Base-by-base conservation (phyloP, 92 coral and sea anemone genomes). In the Parazoanthus atlanticus region DNA sequence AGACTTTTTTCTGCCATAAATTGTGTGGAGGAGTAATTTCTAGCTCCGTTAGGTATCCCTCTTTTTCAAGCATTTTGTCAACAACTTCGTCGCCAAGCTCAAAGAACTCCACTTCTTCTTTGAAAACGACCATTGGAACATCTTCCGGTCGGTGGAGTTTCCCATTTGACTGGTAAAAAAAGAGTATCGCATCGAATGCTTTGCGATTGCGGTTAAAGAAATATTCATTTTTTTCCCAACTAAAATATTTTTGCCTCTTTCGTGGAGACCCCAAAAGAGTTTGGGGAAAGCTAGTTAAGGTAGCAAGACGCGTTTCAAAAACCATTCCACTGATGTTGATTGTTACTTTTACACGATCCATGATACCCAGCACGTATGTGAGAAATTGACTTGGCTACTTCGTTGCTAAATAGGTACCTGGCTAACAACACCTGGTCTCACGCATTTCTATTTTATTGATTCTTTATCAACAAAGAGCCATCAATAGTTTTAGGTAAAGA, bases 151-250 rank as follows among this genome's bases (percentile, higher is more conserved):
- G 80, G 49, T 82, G 85, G 9, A 91, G 88, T 17, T 86, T 88
- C 41, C 93, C 93, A 29, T 87, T 82, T 19, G 93, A 91, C 65
- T 91, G 93, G 77, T 91, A 91, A 36, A 79, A 91, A 66, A 74
- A 91, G 26, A 91, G 86, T 69, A 87, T 91, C 25, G 90, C 93
- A 38, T 91, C 90, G 67, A 91, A 91, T 26, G 90, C 86, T 81
- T 91, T 85, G 52, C 93, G 85, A 81, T 91, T 91, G n/a, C 91
- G 90, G 43, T 88, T 91, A 58, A 91, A 91, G 77, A 91, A 91
- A 69, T 81, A 91, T 54, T 90, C 90, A 23, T 87, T 61, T 16
- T 74, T 81, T 34, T 74, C 75, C 41, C 75, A 17, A n/a, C 64
- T 86, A 34, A 80, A 91, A 65, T 91, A 91, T n/a, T 74, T 86